Evolutionary conservation across 1,140 invertebrate species (phyloP), one percentile per base, ranked within the genome.

Genomic region (Hestina assimilis): DNA sequence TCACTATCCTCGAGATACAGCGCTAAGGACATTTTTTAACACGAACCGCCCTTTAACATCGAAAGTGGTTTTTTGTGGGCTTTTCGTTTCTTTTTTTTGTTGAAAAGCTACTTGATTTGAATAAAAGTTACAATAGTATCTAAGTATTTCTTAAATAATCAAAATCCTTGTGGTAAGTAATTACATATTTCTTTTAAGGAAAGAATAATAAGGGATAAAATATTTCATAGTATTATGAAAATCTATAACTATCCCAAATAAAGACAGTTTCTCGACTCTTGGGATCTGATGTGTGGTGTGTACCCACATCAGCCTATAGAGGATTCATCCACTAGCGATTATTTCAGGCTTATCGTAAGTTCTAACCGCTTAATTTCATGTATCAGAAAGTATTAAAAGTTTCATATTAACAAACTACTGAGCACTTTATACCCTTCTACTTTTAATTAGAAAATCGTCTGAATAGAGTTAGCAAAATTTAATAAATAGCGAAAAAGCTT

Each of bases 1-100:
- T 82, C 79, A 82, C 62, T 40, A 56, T 67, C 68, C 73, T 73
- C 72, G 63, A 79, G 76, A 79, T 81, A 77, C 73, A 62, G 66
- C 63, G 63, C 60, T 69, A 76, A 74, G 66, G 76, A 78, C 76
- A 78, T 69, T 78, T 79, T 69, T 79, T 81, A 66, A 77, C 72
- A 73, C 75, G 68, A 70, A 73, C 55, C 53, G 62, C 48, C 63
- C 63, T 65, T 66, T 69, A 67, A 58, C 52, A 56, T 58, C 24
- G 56, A 48, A 51, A 64, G 63, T 68, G 56, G 48, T 58, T 58
- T 41, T 46, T 59, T 43, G 7, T 23, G 19, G 8, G 2, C 23
- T 23, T 45, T 43, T 33, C n/a, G 15, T 38, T 38, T 38, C 29
- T 1, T 6, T 38, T 8, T 38, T 38, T 14, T 7, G 4, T 17